A percentile compares a stretch with the other conserved stretches of the same genome.
Conservation (phyloP, 2,113 vertebrate genomes). For the Aldabrachelys gigantea region DNA sequence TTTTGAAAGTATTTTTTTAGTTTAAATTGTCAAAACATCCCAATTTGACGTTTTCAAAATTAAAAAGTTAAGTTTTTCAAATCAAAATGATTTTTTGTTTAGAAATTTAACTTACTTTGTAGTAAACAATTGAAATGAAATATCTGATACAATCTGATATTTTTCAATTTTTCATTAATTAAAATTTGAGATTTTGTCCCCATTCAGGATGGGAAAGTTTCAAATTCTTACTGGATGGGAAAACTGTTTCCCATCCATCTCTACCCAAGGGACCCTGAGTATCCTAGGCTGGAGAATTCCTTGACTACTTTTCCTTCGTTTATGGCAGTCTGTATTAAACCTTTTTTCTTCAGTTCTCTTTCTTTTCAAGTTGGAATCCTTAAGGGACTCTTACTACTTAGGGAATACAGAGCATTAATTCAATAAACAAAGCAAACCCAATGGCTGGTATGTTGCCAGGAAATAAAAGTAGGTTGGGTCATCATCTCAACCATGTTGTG, state of each 20-base stretch:
- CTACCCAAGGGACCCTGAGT: too few relatives aligned
- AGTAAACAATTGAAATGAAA: not conserved
- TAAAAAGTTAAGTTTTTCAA: not conserved
- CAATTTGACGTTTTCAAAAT: not conserved
- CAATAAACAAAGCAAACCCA: too few relatives aligned
- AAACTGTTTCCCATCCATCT: not conserved
- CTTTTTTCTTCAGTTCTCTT: too few relatives aligned
- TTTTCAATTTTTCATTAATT: not conserved
- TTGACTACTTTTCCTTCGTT: too few relatives aligned
- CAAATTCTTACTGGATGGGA: not conserved
- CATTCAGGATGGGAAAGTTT: not conserved
- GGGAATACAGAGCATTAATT: too few relatives aligned
- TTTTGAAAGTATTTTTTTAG: not conserved
- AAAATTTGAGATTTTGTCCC: not conserved
- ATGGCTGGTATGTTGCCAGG: too few relatives aligned
- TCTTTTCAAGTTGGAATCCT: too few relatives aligned
- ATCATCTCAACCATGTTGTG: too few relatives aligned
- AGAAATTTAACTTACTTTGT: not conserved
- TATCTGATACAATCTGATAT: not conserved
- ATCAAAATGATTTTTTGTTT: not conserved
- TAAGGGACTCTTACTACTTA: too few relatives aligned
- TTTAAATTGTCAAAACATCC: not conserved
- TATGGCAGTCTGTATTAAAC: too few relatives aligned
- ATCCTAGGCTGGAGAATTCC: too few relatives aligned
- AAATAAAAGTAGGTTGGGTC: too few relatives aligned